Evolutionary conservation across 2,797 vertebrate genomes (phyloP).

Genomic region (Nothura maculosa): DNA sequence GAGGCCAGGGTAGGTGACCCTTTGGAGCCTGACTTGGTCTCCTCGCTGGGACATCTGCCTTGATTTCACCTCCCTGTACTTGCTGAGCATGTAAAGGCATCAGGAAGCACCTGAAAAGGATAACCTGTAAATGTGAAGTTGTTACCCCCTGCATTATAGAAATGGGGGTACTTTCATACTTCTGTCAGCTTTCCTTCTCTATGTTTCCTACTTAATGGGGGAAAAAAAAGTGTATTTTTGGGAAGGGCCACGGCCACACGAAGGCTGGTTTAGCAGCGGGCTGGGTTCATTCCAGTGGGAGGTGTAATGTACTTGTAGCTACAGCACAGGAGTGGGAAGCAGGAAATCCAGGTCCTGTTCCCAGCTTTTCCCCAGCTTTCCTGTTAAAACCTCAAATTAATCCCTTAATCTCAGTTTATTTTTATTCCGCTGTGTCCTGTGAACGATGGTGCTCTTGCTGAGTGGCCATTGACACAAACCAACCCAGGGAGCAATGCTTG

Average conservation of each 20-base stretch:
- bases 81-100: too few species aligned
- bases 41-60: not conserved
- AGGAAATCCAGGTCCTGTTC: constrained; percentile 5
- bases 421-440: fast-evolving
- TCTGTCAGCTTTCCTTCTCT: not conserved
- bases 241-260: fast-evolving
- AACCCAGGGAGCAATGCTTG: fast-evolving
- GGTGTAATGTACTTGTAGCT: not conserved
- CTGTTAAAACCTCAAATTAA: fast-evolving
- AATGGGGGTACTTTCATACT: not conserved
- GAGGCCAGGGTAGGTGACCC: not conserved
- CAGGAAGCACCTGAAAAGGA: not conserved
- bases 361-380: not conserved
- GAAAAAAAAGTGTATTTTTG: not conserved
- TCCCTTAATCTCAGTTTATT: fast-evolving
- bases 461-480: fast-evolving
- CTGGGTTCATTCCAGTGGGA: not conserved
- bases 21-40: not conserved
- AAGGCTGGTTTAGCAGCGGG: not conserved
- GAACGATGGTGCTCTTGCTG: fast-evolving
- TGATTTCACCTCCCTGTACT: not conserved
- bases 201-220: not conserved
- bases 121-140: not conserved
- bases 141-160: too few species aligned
- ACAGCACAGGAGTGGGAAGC: not conserved